Evolutionary conservation across 2,888 invertebrate species (phyloP), one percentile per base, ranked within the genome.

Genomic region (Hemicrepidius hirtus): DNA sequence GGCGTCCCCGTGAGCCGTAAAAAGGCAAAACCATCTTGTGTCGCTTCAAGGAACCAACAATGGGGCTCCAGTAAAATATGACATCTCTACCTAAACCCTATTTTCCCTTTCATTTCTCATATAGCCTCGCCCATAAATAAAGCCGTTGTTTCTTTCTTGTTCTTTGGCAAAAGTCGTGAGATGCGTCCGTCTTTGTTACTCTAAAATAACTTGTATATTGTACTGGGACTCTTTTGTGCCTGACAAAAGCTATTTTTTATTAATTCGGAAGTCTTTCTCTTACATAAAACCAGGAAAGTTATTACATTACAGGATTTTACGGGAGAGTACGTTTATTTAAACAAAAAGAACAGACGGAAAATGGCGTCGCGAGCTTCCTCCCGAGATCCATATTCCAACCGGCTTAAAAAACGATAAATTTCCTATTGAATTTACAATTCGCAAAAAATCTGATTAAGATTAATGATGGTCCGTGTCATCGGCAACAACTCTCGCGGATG

Each of bases 21-120:
- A 55, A 55, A 55, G 55, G 55, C 55, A 59, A 68, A 69, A 55
- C 41, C 53, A 50, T 63, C 69, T 69, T 63, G 63, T 55, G 53
- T 44, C 69, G 69, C 63, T 68, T 63, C 55, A 69, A 62, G 75
- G 76, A 80, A 78, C 82, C 81, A 79, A 81, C 80, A 80, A 80
- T 80, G 77, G 78, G 60, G 71, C 77, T 77, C 76, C 77, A 77
- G 81, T 80, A 82, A 83, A 81, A 81, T 83, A 81, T 80, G 82
- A 82, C 82, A 75, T 82, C 80, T 80, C 80, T 80, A 79, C 81
- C 80, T 82, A 82, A 82, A 82, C 81, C 83, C 81, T 81, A 82
- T 83, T 83, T 83, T 83, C 82, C 82, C 81, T 84, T 83, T 83
- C 84, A 84, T 83, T 84, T 83, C 82, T 83, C 83, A 82, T 82